A percentile compares a stretch with the other conserved stretches of the same genome.
These are phyloP conservation scores for Drosophila pseudotalamancana DNA, from an alignment of 2,888 invertebrate species.

Conservation along the genomic window DNA sequence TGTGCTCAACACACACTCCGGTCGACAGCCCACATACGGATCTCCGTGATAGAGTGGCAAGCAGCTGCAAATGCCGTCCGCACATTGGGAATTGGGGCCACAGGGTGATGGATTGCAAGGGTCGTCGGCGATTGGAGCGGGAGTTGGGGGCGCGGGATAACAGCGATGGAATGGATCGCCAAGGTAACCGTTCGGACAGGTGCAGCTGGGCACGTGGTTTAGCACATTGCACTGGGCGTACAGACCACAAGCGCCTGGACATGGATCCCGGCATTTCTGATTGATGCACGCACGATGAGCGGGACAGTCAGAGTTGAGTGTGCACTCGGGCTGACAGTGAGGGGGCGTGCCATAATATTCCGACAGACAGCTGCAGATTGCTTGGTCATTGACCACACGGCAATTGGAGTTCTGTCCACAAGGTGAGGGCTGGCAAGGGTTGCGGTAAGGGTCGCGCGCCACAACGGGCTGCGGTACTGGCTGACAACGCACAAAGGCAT, in stretches of 20 bases:
- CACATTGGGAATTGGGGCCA: conserved; percentile 88
- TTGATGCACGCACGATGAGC: conserved; percentile 88
- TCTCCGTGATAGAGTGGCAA: conserved; percentile 88
- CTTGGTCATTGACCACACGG: conserved; percentile 86
- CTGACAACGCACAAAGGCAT: conserved; percentile 89
- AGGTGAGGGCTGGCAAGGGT: conserved; percentile 88
- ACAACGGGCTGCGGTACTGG: conserved; percentile 77
- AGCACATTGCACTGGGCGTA: conserved; percentile 90
- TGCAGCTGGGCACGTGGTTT: conserved; percentile 89
- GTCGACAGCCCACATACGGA: conserved; percentile 89
- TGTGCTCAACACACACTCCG: conserved; percentile 90
- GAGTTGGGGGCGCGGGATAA: conserved; percentile 81
- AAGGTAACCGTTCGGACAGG: conserved; percentile 87
- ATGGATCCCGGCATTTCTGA: conserved; percentile 90
- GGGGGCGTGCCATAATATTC: conserved; percentile 89
- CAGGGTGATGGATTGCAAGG: conserved; percentile 89
- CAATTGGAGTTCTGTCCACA: conserved; percentile 90
- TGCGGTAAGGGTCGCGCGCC: conserved; percentile 68
- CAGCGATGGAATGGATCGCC: conserved; percentile 89
- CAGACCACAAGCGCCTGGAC: conserved; percentile 89
- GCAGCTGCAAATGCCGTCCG: conserved; percentile 89
- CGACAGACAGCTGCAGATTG: conserved; percentile 87
- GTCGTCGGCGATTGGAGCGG: conserved; percentile 81
- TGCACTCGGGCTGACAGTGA: conserved; percentile 89
- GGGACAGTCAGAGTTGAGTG: conserved; percentile 89